Evolutionary conservation across 2,113 vertebrate genomes (phyloP), one percentile per base, ranked within the genome.

Genomic region (Oxyura jamaicensis): DNA sequence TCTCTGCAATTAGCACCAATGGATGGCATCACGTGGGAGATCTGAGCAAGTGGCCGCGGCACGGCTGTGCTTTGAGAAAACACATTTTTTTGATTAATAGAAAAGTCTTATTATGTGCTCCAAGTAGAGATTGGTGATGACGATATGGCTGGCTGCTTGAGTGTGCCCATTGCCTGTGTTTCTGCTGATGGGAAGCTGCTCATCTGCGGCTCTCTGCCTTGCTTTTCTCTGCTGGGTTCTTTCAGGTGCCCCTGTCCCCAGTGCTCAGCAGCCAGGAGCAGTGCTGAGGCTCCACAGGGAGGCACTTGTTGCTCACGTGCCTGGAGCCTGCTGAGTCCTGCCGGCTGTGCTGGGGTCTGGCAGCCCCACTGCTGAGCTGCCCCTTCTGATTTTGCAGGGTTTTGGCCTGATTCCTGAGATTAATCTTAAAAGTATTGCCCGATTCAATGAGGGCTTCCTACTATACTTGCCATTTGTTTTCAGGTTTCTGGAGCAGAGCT

Each of bases 241-340:
- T 25, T 28, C 23, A 8, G 84, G 29, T 39, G 69, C 26, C 26
- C 36, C 3, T 9, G 4, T 44, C 26, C n/a, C 50, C 28, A 36
- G n/a, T 0, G 1, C 60, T 74, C 7, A 52, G 5, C 42, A 9
- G 15, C 58, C 35, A 65, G 60, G 66, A 35, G 81, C 2, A 16
- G 53, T 25, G 41, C 3, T 35, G 83, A 58, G 65, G 31, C 78
- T 53, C 28, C 68, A 67, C 73, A 65, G 58, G 62, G 23, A 63
- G 22, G 15, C 26, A 28, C 41, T 72, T 18, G n/a, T 36, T 39
- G 36, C 56, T 81, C 1, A 0, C 29, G 44, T 41, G 42, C 33
- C 50, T 21, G 8, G 26, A 76, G 56, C 58, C 65, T 25, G n/a
- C 73, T 42, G 0, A 0, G 9, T n/a, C 8, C 0, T 4, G 56